Conservation (phyloP, 2,113 vertebrate species). For the Brachyistius frenatus region DNA sequence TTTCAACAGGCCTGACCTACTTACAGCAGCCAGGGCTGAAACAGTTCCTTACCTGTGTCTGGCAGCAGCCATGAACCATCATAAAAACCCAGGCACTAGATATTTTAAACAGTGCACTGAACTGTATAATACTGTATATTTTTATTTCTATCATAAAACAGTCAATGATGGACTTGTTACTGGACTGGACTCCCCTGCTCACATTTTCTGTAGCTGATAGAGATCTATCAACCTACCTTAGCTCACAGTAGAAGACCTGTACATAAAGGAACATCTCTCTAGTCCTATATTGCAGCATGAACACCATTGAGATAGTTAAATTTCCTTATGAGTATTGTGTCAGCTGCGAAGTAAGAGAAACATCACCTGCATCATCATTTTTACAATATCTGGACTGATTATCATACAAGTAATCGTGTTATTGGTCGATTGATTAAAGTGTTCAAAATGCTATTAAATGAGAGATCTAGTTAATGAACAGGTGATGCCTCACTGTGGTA, state of each 20-base stretch:
- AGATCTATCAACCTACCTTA: background rate
- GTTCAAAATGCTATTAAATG: background rate
- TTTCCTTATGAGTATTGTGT: background rate
- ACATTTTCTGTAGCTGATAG: slow-evolving; percentile 12
- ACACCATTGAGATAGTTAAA: background rate
- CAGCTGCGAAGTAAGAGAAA: slow-evolving; percentile 15
- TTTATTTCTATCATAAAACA: slow-evolving; percentile 46
- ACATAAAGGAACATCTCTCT: background rate
- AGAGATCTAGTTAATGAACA: too few relatives aligned
- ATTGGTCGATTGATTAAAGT: background rate
- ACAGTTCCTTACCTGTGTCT: slow-evolving; percentile 72
- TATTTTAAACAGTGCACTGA: slow-evolving; percentile 47
- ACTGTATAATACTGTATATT: slow-evolving; percentile 22
- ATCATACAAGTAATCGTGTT: background rate
- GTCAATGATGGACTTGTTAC: background rate
- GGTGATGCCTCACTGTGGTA: too few relatives aligned
- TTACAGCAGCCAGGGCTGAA: slow-evolving; percentile 66
- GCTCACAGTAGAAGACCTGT: background rate
- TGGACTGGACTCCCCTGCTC: slow-evolving; percentile 6
- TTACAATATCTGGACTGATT: background rate
- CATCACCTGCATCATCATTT: slow-evolving; percentile 12
- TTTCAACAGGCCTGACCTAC: slow-evolving; percentile 79
- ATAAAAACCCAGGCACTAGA: slow-evolving; percentile 49
- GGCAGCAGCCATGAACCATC: slow-evolving; percentile 54
- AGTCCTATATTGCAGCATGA: background rate